Percentiles rank a stretch among this genome's conserved stretches.
These are phyloP conservation scores for Lota lota DNA, from an alignment of 2,113 vertebrate species.

Conservation along the genomic window DNA sequence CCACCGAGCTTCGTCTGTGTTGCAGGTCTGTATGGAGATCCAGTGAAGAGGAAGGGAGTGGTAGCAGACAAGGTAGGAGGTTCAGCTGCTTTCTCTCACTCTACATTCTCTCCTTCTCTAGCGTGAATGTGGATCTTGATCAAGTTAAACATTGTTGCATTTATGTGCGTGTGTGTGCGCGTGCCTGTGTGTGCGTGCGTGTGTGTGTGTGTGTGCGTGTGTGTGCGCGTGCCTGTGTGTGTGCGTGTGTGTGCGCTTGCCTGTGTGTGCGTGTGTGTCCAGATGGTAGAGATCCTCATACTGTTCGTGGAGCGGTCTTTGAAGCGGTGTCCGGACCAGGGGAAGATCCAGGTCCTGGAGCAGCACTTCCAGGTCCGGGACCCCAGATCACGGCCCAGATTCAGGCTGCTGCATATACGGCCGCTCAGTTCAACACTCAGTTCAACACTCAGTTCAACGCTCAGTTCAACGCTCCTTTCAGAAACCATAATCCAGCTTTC, in stretches of 20 bases:
- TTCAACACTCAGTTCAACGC: too few species aligned
- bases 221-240: background rate
- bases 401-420: too few species aligned
- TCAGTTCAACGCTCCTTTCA: too few species aligned
- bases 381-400: background rate
- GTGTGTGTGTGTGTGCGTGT: constrained; percentile 1
- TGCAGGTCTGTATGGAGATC: constrained; percentile 86
- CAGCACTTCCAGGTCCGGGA: constrained; percentile 88
- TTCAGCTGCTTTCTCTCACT: too few species aligned
- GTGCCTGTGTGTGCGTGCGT: background rate
- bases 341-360: constrained; percentile 94
- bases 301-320: constrained; percentile 85
- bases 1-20: background rate
- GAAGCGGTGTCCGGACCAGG: constrained; percentile 94
- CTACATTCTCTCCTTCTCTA: too few species aligned
- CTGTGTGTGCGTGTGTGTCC: constrained; percentile 8
- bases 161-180: background rate
- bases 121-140: too few species aligned
- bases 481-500: too few species aligned
- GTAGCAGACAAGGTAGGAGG: constrained; percentile 86
- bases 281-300: constrained; percentile 95
- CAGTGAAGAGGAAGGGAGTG: constrained; percentile 82
- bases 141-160: background rate
- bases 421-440: too few species aligned
- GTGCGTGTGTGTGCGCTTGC: constrained; percentile 3